These are phyloP conservation scores for Phrynocephalus guinanensis DNA, from an alignment of 2,797 vertebrate species.

Conservation along the genomic window DNA sequence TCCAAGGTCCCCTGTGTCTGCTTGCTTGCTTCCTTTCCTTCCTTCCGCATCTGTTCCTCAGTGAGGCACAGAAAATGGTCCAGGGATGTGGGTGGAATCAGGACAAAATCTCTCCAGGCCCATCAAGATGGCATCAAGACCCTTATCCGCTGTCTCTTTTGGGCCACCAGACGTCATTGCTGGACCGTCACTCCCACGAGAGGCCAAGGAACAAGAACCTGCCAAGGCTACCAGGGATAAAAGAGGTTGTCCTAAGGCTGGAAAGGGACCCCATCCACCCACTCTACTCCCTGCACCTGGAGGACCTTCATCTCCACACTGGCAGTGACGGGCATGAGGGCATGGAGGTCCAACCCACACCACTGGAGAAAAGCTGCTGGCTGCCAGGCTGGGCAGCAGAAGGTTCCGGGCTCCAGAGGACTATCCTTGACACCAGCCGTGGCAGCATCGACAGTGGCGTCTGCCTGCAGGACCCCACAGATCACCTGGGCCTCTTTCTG, in stretches of 20 bases:
- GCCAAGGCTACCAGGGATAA: fast-evolving
- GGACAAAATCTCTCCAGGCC: neutral
- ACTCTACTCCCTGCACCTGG: conserved; percentile 61
- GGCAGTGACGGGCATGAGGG: neutral
- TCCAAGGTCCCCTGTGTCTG: too few relatives aligned
- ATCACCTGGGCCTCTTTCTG: neutral
- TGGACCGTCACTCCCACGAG: conserved; percentile 60
- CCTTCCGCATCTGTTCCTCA: neutral
- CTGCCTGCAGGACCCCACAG: conserved; percentile 62
- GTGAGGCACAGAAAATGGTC: too few relatives aligned
- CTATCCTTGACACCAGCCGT: conserved; percentile 10
- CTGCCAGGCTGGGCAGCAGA: fast-evolving
- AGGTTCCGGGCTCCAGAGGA: fast-evolving
- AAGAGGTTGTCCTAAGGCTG: conserved; percentile 17
- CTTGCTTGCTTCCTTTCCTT: too few relatives aligned
- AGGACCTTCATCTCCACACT: neutral
- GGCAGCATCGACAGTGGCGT: conserved; percentile 74
- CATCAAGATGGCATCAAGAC: too few relatives aligned
- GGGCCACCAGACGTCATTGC: conserved; percentile 70
- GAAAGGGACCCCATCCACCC: conserved; percentile 42
- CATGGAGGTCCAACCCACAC: conserved; percentile 21
- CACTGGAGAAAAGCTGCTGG: conserved; percentile 4
- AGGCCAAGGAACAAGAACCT: conserved; percentile 15
- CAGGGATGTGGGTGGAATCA: neutral
- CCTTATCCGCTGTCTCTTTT: neutral